These are phyloP conservation scores for Dicyrtoma fusca DNA, from an alignment of 2,888 invertebrate genomes.

Conservation along the genomic window DNA sequence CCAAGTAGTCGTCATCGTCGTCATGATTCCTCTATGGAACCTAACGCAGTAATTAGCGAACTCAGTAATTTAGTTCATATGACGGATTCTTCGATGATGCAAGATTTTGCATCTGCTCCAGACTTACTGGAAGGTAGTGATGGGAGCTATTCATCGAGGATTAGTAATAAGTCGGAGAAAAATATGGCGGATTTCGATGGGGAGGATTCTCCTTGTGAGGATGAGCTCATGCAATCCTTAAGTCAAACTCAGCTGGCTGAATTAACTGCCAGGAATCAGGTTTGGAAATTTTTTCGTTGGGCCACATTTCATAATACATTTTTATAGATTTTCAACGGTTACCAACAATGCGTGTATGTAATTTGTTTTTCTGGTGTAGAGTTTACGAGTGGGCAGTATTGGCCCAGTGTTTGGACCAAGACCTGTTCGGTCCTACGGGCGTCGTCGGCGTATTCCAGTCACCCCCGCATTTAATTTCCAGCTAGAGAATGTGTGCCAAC, in stretches of 20 bases:
- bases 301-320: too few relatives aligned
- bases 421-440: conserved; percentile 48
- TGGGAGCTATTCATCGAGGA: conserved; percentile 90
- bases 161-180: conserved; percentile 91
- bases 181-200: conserved; percentile 95
- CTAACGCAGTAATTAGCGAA: conserved; percentile 62
- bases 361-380: conserved; percentile 18
- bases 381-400: conserved; percentile 39
- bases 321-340: too few relatives aligned
- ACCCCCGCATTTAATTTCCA: conserved; percentile 52
- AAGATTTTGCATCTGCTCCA: conserved; percentile 51
- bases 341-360: not conserved
- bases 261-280: conserved; percentile 66
- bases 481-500: conserved; percentile 78
- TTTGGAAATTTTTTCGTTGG: too few relatives aligned
- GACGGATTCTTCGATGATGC: conserved; percentile 58
- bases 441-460: conserved; percentile 51
- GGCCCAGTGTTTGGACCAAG: conserved; percentile 49
- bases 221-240: conserved; percentile 64
- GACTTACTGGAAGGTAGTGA: conserved; percentile 59
- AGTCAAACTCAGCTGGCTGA: conserved; percentile 65
- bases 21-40: conserved; percentile 41
- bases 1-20: not conserved
- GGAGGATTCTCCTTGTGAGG: conserved; percentile 84
- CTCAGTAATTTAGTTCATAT: conserved; percentile 62